Base-by-base conservation (phyloP, 1,140 invertebrate genomes). In the Leptopilina boulardi region DNA sequence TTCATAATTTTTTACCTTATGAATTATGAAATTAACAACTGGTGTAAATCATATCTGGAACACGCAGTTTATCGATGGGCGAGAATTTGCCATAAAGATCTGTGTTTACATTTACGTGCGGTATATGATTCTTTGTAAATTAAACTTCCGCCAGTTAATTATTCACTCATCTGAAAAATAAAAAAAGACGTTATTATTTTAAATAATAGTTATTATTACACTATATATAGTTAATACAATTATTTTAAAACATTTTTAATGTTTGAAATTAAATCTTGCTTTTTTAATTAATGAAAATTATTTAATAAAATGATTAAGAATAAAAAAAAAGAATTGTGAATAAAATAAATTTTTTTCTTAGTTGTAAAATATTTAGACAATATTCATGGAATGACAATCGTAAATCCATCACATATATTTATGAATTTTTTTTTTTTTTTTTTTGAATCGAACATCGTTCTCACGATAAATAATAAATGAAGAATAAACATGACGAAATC, bases 401-500 rank as follows among this genome's bases (percentile, higher is more conserved):
- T 66, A 66, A 66, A 66, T 66, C 59, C 23, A 66, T 66, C 23
- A n/a, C n/a, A 66, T 66, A 9, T 38, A 66, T 66, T 66, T 66
- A 30, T 30, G 9, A 66, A 66, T 23, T n/a, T 13, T 11, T n/a
- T n/a, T 13, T 11, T 5, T 6, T 11, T 1, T 15, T 66, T 66
- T 66, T 66, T 66, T 23, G 23, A 66, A 6, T 66, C 21, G 23
- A 66, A 30, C 21, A 26, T 30, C 21, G 59, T 66, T 66, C 59
- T 66, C 59, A 66, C 59, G 59, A 66, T 66, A 30, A 66, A 66
- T 66, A 66, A 66, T 66, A 66, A 66, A 66, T 66, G 59, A 6
- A 30, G 23, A 66, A 66, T 66, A 66, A 66, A 66, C 59, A 66
- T 66, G 21, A 66, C 59, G 59, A 66, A 66, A 26, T 66, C 26